Evolutionary conservation across 2,888 invertebrate genomes (phyloP).

Genomic region (Sipunculus nudus): DNA sequence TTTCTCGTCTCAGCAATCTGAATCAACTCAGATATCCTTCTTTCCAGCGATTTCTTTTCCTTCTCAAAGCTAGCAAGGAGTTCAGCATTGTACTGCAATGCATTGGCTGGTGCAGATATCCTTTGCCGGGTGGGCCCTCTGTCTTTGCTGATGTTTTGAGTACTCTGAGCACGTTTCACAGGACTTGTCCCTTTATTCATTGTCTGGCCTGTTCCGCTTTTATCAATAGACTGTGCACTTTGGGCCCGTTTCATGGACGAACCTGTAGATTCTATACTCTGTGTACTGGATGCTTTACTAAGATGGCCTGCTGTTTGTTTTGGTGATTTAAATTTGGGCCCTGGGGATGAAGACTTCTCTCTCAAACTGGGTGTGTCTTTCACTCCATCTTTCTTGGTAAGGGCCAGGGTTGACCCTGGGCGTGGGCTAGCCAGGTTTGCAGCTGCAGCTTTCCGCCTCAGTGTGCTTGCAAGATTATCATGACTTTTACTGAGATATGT

Average conservation of each 20-base stretch:
- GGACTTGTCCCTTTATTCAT: conserved; percentile 32
- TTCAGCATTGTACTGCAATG: conserved; percentile 66
- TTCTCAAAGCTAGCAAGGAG: conserved; percentile 66
- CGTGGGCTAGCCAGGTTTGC: conserved; percentile 15
- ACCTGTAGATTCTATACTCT: background rate
- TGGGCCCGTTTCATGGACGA: conserved; percentile 58
- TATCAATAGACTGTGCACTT: conserved; percentile 61
- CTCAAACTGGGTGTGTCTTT: conserved; percentile 57
- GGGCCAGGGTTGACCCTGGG: conserved; percentile 44
- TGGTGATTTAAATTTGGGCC: conserved; percentile 7
- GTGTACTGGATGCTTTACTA: conserved; percentile 55
- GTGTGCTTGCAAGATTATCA: conserved; percentile 57
- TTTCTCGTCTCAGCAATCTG: conserved; percentile 66
- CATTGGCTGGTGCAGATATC: conserved; percentile 59
- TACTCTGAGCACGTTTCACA: conserved; percentile 62
- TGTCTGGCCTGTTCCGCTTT: conserved; percentile 30
- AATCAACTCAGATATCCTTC: conserved; percentile 66
- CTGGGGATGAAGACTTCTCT: conserved; percentile 1
- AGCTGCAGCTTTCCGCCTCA: conserved; percentile 48
- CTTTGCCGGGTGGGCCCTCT: conserved; percentile 25
- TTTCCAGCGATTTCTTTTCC: conserved; percentile 65
- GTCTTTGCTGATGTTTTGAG: conserved; percentile 64
- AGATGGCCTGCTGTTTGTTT: conserved; percentile 19
- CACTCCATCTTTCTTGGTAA: conserved; percentile 32
- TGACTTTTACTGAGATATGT: conserved; percentile 62